phyloP scores from a whole-genome alignment of 2,113 vertebrate species.

The Lophochroa leadbeateri region DNA sequence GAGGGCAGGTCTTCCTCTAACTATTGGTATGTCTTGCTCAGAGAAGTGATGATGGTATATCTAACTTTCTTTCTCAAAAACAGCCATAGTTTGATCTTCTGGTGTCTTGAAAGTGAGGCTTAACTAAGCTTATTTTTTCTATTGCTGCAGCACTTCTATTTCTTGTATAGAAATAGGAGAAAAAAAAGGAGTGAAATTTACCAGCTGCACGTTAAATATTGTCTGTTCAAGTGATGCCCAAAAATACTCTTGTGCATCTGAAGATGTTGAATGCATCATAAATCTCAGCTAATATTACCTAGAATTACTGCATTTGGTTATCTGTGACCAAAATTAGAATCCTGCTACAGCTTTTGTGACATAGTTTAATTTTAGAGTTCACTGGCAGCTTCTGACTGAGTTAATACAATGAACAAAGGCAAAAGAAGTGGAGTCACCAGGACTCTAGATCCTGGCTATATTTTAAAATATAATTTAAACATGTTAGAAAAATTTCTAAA shows the following conservation, averaged over 20 bases:
- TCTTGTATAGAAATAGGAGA: background rate
- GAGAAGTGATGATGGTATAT: background rate
- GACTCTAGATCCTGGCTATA: background rate
- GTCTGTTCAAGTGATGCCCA: background rate
- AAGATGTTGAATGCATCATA: slow-evolving; percentile 41
- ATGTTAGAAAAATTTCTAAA: background rate
- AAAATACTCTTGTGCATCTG: slow-evolving; percentile 2
- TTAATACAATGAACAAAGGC: background rate
- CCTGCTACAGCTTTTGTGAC: background rate
- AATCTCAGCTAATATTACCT: slow-evolving; percentile 39
- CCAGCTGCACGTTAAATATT: background rate
- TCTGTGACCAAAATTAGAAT: slow-evolving; percentile 20
- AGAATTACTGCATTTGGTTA: slow-evolving; percentile 26
- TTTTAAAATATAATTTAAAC: background rate
- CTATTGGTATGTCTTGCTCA: background rate
- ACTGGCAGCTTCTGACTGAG: background rate
- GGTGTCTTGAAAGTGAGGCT: background rate
- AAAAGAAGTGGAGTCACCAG: background rate
- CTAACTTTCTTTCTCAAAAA: background rate
- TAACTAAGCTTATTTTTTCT: background rate
- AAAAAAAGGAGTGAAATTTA: background rate
- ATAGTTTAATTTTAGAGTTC: background rate
- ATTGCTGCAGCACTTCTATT: background rate
- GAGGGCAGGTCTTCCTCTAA: background rate
- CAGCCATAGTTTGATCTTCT: background rate